These are phyloP conservation scores for Ceratitis capitata DNA, from an alignment of 1,140 invertebrate species.

Conservation along the genomic window DNA sequence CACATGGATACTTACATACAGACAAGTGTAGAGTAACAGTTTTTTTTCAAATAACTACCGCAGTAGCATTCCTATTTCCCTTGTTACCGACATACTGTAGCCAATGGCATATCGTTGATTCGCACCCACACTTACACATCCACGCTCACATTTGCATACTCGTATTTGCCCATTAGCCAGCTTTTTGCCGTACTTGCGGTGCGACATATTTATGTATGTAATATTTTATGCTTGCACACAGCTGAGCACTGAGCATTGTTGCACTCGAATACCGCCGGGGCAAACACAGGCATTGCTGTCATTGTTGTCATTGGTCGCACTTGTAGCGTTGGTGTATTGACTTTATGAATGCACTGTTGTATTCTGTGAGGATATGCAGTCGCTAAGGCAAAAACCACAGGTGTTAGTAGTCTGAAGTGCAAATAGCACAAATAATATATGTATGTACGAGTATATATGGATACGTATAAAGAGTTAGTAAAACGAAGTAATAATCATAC, in stretches of 20 bases:
- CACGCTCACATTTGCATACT: slow-evolving; percentile 28
- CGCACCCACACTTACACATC: no score
- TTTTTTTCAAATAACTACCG: background rate
- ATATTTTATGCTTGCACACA: slow-evolving; percentile 21
- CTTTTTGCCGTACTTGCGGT: background rate
- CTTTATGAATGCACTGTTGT: background rate
- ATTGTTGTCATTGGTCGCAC: slow-evolving; percentile 6
- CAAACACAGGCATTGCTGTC: background rate
- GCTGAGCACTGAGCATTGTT: background rate
- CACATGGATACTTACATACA: no score
- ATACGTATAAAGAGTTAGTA: no score
- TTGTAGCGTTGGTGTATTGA: slow-evolving; percentile 11
- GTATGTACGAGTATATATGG: no score
- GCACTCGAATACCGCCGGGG: background rate
- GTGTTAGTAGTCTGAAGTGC: background rate
- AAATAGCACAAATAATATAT: background rate
- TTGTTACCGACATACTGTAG: background rate
- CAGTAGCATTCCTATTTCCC: background rate
- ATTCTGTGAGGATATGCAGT: background rate
- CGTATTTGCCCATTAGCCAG: background rate
- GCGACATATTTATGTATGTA: background rate
- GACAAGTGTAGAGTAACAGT: no score
- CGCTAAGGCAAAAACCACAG: background rate
- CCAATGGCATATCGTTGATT: background rate
- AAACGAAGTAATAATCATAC: no score